Conservation (phyloP, 1,140 invertebrate genomes). For the Drosophila navojoa region DNA sequence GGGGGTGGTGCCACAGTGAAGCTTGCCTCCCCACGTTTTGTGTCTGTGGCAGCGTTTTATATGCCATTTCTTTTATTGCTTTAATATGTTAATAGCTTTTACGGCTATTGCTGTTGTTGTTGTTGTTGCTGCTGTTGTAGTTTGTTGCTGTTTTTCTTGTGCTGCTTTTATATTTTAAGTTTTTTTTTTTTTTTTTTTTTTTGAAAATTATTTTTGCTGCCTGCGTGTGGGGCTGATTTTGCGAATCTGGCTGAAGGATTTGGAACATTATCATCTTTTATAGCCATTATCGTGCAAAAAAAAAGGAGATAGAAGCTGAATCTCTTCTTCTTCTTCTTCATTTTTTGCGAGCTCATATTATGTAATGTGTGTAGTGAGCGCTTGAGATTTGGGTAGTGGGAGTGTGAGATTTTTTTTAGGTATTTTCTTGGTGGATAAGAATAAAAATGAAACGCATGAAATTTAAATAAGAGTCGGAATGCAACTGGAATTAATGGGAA, state of each 20-base stretch:
- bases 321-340: constrained; percentile 28
- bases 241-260: constrained; percentile 76
- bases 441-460: not conserved
- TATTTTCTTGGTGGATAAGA: not conserved
- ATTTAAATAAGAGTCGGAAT: not conserved
- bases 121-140: constrained; percentile 19
- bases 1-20: constrained; percentile 53
- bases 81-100: constrained; percentile 83
- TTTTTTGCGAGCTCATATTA: constrained; percentile 41
- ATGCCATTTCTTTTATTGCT: constrained; percentile 83
- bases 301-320: not conserved
- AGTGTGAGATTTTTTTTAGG: not conserved
- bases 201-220: constrained; percentile 54
- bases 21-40: constrained; percentile 10
- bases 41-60: constrained; percentile 68
- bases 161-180: constrained; percentile 19
- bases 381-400: constrained; percentile 49
- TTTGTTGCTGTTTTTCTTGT: constrained; percentile 53
- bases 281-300: constrained; percentile 63
- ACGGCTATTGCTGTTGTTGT: constrained; percentile 44
- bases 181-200: constrained; percentile 40
- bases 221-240: constrained; percentile 52
- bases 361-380: constrained; percentile 67
- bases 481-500: too few relatives aligned
- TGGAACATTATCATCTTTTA: constrained; percentile 68